Evolutionary conservation across 2,888 invertebrate species (phyloP).

Genomic region (Drosophila peninsularis): DNA sequence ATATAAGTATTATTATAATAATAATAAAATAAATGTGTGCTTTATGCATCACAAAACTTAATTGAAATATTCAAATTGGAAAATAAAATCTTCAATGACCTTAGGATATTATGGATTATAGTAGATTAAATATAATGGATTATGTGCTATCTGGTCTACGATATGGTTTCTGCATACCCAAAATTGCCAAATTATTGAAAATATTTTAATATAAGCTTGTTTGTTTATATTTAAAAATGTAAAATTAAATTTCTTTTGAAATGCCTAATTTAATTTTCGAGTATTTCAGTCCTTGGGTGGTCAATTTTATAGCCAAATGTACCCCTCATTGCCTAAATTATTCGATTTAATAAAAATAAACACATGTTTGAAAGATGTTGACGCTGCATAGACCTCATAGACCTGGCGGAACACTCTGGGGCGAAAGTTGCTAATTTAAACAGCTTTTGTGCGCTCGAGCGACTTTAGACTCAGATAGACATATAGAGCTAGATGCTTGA

Average conservation of each 20-base stretch:
- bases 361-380: conserved; percentile 1
- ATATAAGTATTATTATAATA: neutral
- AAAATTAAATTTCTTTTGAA: neutral
- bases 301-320: too few species aligned
- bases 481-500: neutral
- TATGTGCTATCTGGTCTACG: neutral
- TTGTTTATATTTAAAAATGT: neutral
- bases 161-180: neutral
- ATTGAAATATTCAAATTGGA: too few species aligned
- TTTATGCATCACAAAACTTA: neutral
- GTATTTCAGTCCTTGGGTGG: neutral
- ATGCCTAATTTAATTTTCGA: neutral
- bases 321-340: neutral
- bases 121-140: neutral
- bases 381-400: neutral
- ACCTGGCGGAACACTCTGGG: neutral
- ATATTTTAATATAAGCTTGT: neutral
- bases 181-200: neutral
- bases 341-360: neutral
- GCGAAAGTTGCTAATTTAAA: conserved; percentile 6
- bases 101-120: neutral
- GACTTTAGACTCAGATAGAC: neutral
- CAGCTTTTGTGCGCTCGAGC: conserved; percentile 1
- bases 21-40: neutral
- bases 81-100: too few species aligned